phyloP scores from a whole-genome alignment of 2,113 vertebrate genomes.

The Gulo gulo region DNA sequence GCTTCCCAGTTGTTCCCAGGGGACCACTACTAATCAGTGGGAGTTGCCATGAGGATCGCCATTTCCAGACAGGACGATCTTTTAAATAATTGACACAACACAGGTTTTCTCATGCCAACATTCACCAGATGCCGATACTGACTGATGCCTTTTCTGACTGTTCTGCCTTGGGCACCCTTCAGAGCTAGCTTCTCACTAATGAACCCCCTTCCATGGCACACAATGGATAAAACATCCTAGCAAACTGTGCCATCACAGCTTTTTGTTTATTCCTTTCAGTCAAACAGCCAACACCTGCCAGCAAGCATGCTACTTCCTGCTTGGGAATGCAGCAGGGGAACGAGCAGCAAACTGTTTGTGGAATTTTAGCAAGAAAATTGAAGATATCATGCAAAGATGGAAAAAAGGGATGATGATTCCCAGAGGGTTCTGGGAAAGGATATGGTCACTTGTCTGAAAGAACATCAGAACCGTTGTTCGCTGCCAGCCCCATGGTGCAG shows the following conservation, averaged over 20 bases:
- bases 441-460: not conserved
- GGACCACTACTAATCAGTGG: not conserved
- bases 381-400: not conserved
- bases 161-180: not conserved
- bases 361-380: conserved; percentile 28
- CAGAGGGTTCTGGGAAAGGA: not conserved
- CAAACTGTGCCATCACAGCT: not conserved
- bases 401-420: not conserved
- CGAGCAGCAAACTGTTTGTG: not conserved
- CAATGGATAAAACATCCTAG: not conserved
- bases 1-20: not conserved
- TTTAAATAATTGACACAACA: not conserved
- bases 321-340: not conserved
- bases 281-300: conserved; percentile 8
- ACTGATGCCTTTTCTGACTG: not conserved
- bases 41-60: not conserved
- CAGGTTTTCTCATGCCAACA: not conserved
- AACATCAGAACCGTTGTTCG: not conserved
- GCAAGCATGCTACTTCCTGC: conserved; percentile 38
- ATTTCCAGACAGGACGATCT: not conserved
- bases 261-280: conserved; percentile 33
- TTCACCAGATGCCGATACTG: not conserved
- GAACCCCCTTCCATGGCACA: not conserved
- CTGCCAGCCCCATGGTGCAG: not conserved
- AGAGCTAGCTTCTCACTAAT: not conserved